Conservation (phyloP, 1,140 invertebrate genomes). For the Bilobella aurantiaca region DNA sequence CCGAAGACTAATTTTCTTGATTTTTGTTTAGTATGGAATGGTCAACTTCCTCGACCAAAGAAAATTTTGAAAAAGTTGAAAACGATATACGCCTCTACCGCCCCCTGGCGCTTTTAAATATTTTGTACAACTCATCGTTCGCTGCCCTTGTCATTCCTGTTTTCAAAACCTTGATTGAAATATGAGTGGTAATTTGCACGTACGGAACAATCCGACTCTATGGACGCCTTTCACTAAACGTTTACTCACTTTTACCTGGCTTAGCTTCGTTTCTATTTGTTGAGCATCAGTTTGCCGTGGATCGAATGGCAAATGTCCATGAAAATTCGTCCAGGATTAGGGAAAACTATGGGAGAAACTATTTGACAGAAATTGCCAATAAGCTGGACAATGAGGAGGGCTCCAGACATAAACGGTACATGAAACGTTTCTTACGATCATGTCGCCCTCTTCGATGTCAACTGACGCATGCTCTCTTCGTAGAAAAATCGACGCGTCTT, state of each 20-base stretch:
- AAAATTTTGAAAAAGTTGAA: not conserved
- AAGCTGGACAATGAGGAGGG: not conserved
- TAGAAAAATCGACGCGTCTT: not conserved
- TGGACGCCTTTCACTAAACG: not conserved
- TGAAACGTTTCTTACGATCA: not conserved
- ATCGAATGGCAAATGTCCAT: not conserved
- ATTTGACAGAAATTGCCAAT: not conserved
- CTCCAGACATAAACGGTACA: not conserved
- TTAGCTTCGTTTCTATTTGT: not conserved
- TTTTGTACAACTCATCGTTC: not conserved
- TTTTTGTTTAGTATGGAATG: not conserved
- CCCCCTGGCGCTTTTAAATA: not conserved
- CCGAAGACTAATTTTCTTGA: not conserved
- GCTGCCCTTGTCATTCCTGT: not conserved
- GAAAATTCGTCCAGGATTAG: not conserved
- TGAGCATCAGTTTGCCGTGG: constrained; percentile 3
- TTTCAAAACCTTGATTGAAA: not conserved
- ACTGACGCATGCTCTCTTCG: constrained; percentile 1
- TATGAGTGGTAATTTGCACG: not conserved
- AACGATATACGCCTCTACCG: not conserved
- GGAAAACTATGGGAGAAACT: not conserved
- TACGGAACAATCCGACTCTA: constrained; percentile 1
- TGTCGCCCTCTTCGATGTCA: constrained; percentile 1
- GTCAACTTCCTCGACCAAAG: not conserved
- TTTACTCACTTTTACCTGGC: not conserved